Conservation (phyloP, 92 coral and sea anemone genomes). For the Galaxea fascicularis region DNA sequence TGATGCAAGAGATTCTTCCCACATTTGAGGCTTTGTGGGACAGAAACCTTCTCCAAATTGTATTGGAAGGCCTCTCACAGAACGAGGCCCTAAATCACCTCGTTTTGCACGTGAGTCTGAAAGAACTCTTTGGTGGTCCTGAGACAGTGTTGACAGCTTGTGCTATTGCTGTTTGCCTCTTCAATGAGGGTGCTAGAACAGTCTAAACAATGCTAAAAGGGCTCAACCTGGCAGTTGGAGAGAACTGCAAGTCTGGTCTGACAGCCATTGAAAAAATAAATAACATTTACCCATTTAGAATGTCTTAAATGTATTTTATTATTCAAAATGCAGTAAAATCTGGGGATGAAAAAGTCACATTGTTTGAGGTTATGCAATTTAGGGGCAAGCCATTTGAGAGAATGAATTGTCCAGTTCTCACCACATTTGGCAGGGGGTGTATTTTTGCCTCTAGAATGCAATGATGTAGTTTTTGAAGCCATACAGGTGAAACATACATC, state of each 20-base stretch:
- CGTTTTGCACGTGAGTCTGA: conserved; percentile 59
- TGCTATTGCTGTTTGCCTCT: conserved; percentile 38
- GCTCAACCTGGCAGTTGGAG: conserved; percentile 42
- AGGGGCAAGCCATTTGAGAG: background rate
- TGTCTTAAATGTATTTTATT: background rate
- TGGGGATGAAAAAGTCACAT: background rate
- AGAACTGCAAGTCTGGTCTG: conserved; percentile 54
- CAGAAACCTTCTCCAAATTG: conserved; percentile 31
- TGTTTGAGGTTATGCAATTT: background rate
- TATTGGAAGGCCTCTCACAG: conserved; percentile 56
- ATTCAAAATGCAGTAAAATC: background rate
- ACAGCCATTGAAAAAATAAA: conserved; percentile 34
- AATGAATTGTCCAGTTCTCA: background rate
- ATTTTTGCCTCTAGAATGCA: conserved; percentile 17
- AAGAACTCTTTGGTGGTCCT: conserved; percentile 43
- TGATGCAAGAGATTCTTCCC: conserved; percentile 50
- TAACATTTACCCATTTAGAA: background rate
- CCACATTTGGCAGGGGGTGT: background rate
- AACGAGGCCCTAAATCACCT: conserved; percentile 65
- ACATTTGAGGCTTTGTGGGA: conserved; percentile 46
- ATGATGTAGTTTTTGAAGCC: background rate
- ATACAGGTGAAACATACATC: background rate
- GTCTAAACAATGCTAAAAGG: conserved; percentile 43
- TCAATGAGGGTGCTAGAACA: conserved; percentile 49
- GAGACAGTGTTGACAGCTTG: conserved; percentile 48